These are phyloP conservation scores for Rhopilema esculentum DNA, from an alignment of 30 jellyfish, hydroid and myxozoan genomes.

Conservation along the genomic window DNA sequence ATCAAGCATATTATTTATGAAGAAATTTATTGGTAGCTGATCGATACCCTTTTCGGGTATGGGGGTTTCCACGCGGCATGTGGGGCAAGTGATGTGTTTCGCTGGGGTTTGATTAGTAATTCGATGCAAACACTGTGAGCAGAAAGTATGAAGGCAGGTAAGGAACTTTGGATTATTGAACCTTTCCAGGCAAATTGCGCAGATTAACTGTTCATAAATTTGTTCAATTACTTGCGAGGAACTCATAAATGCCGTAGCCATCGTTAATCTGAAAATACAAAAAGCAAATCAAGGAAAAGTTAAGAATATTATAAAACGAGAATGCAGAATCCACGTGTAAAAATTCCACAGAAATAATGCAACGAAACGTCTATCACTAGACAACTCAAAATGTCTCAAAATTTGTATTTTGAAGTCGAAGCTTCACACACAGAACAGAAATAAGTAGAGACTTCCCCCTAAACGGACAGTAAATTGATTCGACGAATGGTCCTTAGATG, in stretches of 20 bases:
- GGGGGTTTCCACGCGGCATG: conserved; percentile 88
- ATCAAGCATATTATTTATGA: conserved; percentile 88
- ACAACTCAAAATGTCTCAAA: too few relatives aligned
- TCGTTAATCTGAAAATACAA: neutral
- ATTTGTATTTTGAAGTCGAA: too few relatives aligned
- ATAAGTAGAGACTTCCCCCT: too few relatives aligned
- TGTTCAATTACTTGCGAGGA: conserved; percentile 94
- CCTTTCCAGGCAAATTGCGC: conserved; percentile 94
- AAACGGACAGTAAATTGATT: too few relatives aligned
- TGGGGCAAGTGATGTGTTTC: conserved; percentile 80
- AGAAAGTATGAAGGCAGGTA: conserved; percentile 91
- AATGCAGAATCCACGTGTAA: too few relatives aligned
- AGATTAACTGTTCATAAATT: conserved; percentile 89
- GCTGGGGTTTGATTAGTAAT: conserved; percentile 86
- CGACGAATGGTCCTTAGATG: too few relatives aligned
- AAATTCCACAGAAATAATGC: too few relatives aligned
- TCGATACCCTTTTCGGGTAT: conserved; percentile 91
- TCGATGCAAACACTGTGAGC: conserved; percentile 93
- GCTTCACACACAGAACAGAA: too few relatives aligned
- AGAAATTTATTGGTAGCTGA: conserved; percentile 77
- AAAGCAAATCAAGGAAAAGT: too few relatives aligned
- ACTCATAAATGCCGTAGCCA: conserved; percentile 76
- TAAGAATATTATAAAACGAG: too few relatives aligned
- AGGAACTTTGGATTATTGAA: conserved; percentile 88
- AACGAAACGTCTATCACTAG: too few relatives aligned